phyloP scores from a whole-genome alignment of 2,113 vertebrate genomes.

The Myotis davidii region DNA sequence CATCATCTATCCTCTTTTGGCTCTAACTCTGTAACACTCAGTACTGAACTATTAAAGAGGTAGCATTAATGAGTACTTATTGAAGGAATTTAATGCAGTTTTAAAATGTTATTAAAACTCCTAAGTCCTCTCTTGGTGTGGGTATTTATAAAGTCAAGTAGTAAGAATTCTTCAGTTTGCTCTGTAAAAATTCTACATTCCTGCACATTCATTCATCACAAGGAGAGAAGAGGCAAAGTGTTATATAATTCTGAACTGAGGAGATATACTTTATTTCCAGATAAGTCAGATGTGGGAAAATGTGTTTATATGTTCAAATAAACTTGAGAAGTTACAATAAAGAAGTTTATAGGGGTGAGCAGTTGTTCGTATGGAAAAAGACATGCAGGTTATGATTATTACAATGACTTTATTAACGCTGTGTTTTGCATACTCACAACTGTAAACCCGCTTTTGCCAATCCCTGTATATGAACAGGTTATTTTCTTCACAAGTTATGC shows the following conservation, averaged over 20 bases:
- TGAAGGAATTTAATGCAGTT: slow-evolving; percentile 34
- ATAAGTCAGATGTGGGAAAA: background rate
- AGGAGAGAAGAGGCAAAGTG: background rate
- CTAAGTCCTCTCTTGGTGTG: background rate
- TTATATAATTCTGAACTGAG: background rate
- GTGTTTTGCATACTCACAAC: background rate
- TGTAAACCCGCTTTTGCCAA: background rate
- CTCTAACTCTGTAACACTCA: background rate
- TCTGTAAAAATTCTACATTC: background rate
- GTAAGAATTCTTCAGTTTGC: slow-evolving; percentile 13
- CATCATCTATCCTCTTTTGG: background rate
- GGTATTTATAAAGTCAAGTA: background rate
- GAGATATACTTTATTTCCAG: background rate
- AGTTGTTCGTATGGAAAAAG: background rate
- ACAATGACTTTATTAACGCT: background rate
- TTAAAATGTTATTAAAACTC: slow-evolving; percentile 33
- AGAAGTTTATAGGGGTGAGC: background rate
- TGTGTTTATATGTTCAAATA: background rate
- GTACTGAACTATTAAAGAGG: background rate
- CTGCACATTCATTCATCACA: background rate
- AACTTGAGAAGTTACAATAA: slow-evolving; percentile 22
- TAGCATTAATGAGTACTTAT: background rate
- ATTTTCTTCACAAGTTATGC: accelerated
- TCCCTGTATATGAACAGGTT: background rate
- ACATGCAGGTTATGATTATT: background rate